phyloP scores from a whole-genome alignment of 2,888 invertebrate species.

The Polydrusus cervinus region DNA sequence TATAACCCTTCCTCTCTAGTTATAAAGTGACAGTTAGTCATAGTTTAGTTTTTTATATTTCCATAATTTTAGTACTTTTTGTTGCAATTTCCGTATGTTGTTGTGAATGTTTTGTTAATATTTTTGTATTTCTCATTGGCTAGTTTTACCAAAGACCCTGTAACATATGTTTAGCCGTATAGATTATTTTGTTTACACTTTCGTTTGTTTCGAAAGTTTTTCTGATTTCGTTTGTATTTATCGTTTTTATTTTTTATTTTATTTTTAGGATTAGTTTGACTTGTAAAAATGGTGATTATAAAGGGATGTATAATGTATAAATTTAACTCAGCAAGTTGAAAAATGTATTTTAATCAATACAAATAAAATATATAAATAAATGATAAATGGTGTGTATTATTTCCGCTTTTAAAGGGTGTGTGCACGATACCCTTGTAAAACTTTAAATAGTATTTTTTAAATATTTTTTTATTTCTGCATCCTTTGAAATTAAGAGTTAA shows the following conservation, averaged over 20 bases:
- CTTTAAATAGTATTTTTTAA: too few relatives aligned
- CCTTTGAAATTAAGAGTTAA: too few relatives aligned
- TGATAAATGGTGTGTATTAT: conserved; percentile 26
- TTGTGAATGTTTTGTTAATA: conserved; percentile 51
- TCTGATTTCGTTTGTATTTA: conserved; percentile 58
- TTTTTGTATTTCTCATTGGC: conserved; percentile 59
- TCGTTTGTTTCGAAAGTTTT: conserved; percentile 59
- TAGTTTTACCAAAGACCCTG: conserved; percentile 72
- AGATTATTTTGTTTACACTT: conserved; percentile 57
- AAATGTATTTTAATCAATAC: conserved; percentile 70
- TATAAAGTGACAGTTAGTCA: conserved; percentile 21
- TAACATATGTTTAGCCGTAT: conserved; percentile 67
- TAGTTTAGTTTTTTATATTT: conserved; percentile 28
- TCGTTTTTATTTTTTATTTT: conserved; percentile 60
- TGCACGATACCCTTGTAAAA: too few relatives aligned
- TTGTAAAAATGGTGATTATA: conserved; percentile 68
- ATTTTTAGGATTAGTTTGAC: conserved; percentile 61
- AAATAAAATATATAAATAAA: conserved; percentile 50
- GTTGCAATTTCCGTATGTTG: conserved; percentile 46
- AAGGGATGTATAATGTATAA: conserved; percentile 66
- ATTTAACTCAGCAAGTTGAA: conserved; percentile 70
- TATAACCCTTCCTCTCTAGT: conserved; percentile 25
- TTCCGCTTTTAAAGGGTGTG: background rate
- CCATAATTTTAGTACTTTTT: conserved; percentile 42
- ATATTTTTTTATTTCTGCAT: too few relatives aligned